These are phyloP conservation scores for Pseudomyrmex dendroicus DNA, from an alignment of 1,140 invertebrate genomes.

Conservation along the genomic window DNA sequence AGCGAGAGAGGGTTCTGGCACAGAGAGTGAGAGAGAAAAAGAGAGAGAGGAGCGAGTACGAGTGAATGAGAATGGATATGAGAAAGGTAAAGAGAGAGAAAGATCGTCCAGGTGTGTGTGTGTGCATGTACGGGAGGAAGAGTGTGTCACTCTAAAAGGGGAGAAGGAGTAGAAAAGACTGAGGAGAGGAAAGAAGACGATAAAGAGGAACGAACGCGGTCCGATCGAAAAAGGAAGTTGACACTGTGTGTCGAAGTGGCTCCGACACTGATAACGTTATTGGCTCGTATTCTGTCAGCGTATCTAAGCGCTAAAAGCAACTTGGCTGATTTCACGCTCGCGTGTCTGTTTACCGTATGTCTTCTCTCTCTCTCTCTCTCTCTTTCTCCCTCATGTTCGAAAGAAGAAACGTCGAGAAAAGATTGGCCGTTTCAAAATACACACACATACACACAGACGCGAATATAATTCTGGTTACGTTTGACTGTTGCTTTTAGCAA, in stretches of 20 bases:
- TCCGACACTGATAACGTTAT: slow-evolving; percentile 35
- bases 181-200: not conserved
- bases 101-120: not conserved
- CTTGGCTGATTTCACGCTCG: not conserved
- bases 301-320: slow-evolving; percentile 9
- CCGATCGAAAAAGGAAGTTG: slow-evolving; percentile 53
- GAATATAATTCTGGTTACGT: too few species aligned
- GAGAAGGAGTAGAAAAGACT: not conserved
- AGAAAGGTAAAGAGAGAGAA: slow-evolving; percentile 25
- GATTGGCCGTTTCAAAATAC: not conserved
- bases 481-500: too few species aligned
- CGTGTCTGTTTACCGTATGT: too few species aligned
- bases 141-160: slow-evolving; percentile 9
- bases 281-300: slow-evolving; percentile 2
- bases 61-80: slow-evolving; percentile 33
- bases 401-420: not conserved
- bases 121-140: slow-evolving; percentile 4
- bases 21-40: not conserved
- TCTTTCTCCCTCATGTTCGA: not conserved
- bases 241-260: slow-evolving; percentile 29
- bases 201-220: slow-evolving; percentile 21
- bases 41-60: not conserved
- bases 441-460: not conserved
- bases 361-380: not conserved
- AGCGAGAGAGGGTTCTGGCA: slow-evolving; percentile 11